These are phyloP conservation scores for Pristiophorus japonicus DNA, from an alignment of 2,113 vertebrate genomes.

Conservation along the genomic window DNA sequence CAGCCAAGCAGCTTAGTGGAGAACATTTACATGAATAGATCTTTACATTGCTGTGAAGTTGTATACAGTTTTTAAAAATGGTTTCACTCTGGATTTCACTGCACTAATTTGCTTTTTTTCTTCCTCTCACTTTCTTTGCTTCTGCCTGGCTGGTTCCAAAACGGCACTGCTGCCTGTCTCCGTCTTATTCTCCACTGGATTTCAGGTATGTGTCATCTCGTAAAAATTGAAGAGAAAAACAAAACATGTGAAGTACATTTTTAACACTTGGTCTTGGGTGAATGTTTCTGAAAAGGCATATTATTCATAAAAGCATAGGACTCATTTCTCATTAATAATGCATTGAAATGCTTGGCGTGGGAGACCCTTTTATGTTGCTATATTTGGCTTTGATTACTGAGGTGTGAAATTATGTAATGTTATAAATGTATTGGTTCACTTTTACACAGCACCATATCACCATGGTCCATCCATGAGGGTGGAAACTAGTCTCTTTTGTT, in stretches of 20 bases:
- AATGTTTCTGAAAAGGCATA: neutral
- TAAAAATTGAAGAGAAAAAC: neutral
- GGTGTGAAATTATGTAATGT: neutral
- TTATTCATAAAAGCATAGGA: neutral
- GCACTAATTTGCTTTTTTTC: neutral
- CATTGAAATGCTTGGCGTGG: neutral
- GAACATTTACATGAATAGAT: neutral
- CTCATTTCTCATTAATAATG: neutral
- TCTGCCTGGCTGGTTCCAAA: neutral
- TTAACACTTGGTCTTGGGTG: neutral
- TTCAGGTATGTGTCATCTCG: neutral
- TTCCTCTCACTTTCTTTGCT: neutral
- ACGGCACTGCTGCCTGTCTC: neutral
- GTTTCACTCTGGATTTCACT: neutral
- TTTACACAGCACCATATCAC: neutral
- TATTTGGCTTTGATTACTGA: neutral
- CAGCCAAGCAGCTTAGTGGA: neutral
- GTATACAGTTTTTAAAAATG: neutral
- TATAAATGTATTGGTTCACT: neutral
- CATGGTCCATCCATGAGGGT: neutral
- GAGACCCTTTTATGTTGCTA: neutral
- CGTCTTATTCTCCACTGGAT: neutral
- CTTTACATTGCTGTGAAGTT: neutral
- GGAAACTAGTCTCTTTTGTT: neutral
- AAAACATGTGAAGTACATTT: neutral